Percentiles rank a stretch among this genome's conserved stretches.
Evolutionary conservation across 2,113 vertebrate species (phyloP).

Genomic region (Arothron firmamentum): DNA sequence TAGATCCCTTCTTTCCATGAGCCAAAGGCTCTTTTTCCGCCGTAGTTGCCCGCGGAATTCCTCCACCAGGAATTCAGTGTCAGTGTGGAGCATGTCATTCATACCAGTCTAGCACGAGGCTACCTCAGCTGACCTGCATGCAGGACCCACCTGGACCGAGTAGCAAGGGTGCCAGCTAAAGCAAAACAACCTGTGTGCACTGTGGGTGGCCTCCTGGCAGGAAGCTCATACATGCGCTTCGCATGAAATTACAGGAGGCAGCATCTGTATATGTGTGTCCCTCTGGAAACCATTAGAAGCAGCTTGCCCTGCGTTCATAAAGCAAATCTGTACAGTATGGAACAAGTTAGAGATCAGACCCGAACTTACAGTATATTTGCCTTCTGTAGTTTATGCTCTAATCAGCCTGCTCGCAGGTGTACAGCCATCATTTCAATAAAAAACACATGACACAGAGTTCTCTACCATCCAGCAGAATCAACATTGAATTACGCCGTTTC

Average conservation of each 20-base stretch:
- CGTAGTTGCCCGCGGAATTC: slow-evolving; percentile 53
- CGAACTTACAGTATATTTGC: not conserved
- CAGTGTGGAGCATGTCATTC: slow-evolving; percentile 51
- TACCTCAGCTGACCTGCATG: slow-evolving; percentile 41
- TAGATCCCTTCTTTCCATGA: slow-evolving; percentile 54
- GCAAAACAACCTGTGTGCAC: slow-evolving; percentile 9
- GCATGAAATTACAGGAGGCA: slow-evolving; percentile 62
- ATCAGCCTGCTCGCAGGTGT: not conserved
- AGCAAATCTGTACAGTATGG: slow-evolving; percentile 29
- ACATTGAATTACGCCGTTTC: not conserved
- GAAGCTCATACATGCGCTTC: slow-evolving; percentile 56
- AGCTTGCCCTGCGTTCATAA: slow-evolving; percentile 25
- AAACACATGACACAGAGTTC: not conserved
- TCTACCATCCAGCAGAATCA: not conserved
- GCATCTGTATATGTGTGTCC: slow-evolving; percentile 62
- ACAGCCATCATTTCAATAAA: not conserved
- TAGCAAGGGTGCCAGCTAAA: slow-evolving; percentile 12
- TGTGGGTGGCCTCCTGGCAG: slow-evolving; percentile 59
- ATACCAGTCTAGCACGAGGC: slow-evolving; percentile 28
- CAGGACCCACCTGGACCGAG: slow-evolving; percentile 17
- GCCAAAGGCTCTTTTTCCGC: slow-evolving; percentile 59
- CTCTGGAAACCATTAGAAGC: slow-evolving; percentile 60
- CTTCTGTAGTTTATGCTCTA: not conserved
- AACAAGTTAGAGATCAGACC: slow-evolving; percentile 15
- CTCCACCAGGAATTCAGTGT: slow-evolving; percentile 34